These are phyloP conservation scores for Caradrina clavipalpis DNA, from an alignment of 2,888 invertebrate genomes.

Conservation along the genomic window DNA sequence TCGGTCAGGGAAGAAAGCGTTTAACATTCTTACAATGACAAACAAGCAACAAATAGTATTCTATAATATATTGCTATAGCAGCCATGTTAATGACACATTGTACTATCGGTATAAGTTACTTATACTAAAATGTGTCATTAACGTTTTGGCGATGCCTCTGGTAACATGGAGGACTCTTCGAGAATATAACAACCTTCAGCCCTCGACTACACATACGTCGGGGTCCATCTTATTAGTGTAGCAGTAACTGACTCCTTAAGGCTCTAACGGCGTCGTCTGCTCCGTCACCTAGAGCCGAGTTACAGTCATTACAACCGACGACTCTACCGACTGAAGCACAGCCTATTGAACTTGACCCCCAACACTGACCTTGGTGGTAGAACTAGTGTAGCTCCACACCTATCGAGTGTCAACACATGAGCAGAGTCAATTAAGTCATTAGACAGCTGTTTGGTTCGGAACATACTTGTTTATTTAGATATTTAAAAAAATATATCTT, in stretches of 20 bases:
- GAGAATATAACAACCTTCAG: neutral
- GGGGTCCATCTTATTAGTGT: slow-evolving; percentile 15
- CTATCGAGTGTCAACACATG: slow-evolving; percentile 9
- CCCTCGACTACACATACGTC: neutral
- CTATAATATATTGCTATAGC: too few species aligned
- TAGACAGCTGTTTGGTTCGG: neutral
- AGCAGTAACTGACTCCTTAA: slow-evolving; percentile 3
- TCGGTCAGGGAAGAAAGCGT: too few species aligned
- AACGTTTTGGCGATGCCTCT: too few species aligned
- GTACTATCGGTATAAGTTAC: too few species aligned
- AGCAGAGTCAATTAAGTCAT: slow-evolving; percentile 23
- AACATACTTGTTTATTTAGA: slow-evolving; percentile 5
- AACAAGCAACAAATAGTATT: too few species aligned
- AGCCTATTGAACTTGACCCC: slow-evolving; percentile 49
- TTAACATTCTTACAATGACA: too few species aligned
- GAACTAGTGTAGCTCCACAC: slow-evolving; percentile 2
- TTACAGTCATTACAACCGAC: slow-evolving; percentile 17
- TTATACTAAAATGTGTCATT: too few species aligned
- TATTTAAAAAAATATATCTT: too few species aligned
- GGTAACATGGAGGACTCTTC: neutral
- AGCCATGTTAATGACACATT: too few species aligned
- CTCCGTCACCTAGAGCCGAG: slow-evolving; percentile 4
- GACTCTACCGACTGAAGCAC: neutral
- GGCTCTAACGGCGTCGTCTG: slow-evolving; percentile 1
- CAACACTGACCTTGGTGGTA: slow-evolving; percentile 43